A percentile compares a stretch with the other conserved stretches of the same genome.
Evolutionary conservation across 2,113 vertebrate species (phyloP).

Genomic region (Odontesthes bonariensis): DNA sequence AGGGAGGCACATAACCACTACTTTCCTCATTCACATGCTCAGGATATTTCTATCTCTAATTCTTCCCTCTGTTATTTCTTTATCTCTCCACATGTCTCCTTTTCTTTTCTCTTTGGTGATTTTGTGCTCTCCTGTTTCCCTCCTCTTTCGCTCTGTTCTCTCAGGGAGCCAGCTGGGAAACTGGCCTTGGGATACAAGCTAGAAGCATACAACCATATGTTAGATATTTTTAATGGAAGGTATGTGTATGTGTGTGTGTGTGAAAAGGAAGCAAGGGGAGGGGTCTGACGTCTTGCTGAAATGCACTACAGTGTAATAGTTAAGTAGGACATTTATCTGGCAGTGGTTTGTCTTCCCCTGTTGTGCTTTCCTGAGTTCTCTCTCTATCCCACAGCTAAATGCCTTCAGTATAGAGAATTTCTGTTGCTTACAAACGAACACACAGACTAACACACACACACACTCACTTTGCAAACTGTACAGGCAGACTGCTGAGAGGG

Average conservation of each 20-base stretch:
- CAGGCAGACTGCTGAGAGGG: conserved; percentile 69
- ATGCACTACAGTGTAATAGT: conserved; percentile 59
- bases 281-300: conserved; percentile 50
- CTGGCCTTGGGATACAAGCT: conserved; percentile 77
- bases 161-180: conserved; percentile 77
- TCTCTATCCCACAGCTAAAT: conserved; percentile 67
- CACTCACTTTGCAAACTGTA: conserved; percentile 37
- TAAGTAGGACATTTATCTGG: conserved; percentile 80
- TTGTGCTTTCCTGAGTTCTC: conserved; percentile 65
- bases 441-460: conserved; percentile 23
- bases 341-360: conserved; percentile 72
- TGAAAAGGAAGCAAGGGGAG: conserved; percentile 39
- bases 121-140: conserved; percentile 26
- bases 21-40: conserved; percentile 11
- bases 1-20: conserved; percentile 22
- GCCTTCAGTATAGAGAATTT: conserved; percentile 55
- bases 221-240: conserved; percentile 69
- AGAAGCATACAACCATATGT: conserved; percentile 78
- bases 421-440: conserved; percentile 27
- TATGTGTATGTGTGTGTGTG: conserved; percentile 42
- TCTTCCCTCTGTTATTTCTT: background rate
- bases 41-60: background rate
- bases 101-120: conserved; percentile 12
- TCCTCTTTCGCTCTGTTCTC: conserved; percentile 53
- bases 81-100: background rate